Percentiles rank a stretch among this genome's conserved stretches.
Evolutionary conservation across 2,113 vertebrate genomes (phyloP).

Genomic region (Montifringilla adamsi): DNA sequence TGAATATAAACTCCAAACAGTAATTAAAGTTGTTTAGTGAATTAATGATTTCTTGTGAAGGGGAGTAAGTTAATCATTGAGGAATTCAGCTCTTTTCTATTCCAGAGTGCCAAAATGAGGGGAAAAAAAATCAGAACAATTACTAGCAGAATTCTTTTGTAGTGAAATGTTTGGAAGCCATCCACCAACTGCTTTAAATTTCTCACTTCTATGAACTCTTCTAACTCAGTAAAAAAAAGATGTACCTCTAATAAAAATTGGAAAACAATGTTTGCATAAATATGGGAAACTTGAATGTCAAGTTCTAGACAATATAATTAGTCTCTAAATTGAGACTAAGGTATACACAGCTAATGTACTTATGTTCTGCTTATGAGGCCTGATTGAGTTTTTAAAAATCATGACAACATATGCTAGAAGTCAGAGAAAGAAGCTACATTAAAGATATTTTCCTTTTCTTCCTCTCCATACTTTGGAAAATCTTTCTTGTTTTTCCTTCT

Average conservation of each 20-base stretch:
- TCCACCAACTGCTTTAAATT: neutral
- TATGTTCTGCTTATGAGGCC: neutral
- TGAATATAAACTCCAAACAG: neutral
- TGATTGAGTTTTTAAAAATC: neutral
- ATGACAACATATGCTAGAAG: neutral
- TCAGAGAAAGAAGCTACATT: neutral
- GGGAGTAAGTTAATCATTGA: neutral
- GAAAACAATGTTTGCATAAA: neutral
- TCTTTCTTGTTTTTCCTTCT: neutral
- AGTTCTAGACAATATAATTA: neutral
- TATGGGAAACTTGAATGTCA: neutral
- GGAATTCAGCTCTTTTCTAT: neutral
- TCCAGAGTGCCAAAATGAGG: neutral
- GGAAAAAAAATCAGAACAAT: neutral
- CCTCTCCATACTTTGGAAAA: neutral
- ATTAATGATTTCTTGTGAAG: slow-evolving; percentile 20
- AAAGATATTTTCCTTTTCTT: neutral
- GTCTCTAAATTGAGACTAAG: neutral
- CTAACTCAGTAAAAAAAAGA: neutral
- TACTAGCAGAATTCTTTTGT: neutral
- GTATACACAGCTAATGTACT: neutral
- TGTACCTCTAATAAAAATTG: neutral
- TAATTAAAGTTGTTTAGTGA: neutral
- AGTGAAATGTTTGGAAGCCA: neutral
- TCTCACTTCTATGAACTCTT: neutral